Evolutionary conservation across 2,888 invertebrate genomes (phyloP), one percentile per base, ranked within the genome.

Genomic region (Diarsia mendica): DNA sequence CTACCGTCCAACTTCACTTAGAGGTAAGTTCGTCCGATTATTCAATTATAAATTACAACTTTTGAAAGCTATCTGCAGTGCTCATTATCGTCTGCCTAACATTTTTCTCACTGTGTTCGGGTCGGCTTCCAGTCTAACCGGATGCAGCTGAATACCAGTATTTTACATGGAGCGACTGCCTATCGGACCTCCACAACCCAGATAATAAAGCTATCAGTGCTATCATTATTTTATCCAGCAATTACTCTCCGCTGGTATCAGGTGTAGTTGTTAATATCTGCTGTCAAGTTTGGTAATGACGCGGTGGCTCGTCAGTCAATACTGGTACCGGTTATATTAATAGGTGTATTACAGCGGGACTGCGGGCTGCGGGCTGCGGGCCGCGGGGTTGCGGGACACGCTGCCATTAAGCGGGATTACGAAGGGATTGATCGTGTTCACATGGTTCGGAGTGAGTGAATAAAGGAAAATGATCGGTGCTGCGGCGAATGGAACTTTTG

Each of bases 201-300:
- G 28, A 2, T 28, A 28, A 28, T 28, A 28, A 28, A 28, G 28
- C 28, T 28, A 28, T 28, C 28, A 28, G 28, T 28, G 28, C 28
- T 28, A 28, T 28, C 28, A 58, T 67, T 20, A 67, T 71, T 49
- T 33, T 2, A 39, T 55, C 33, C 33, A 55, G 49, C 49, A 60
- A 71, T 75, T 71, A 68, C 44, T 71, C 67, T 33, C 13, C 61
- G 23, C 33, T 23, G 11, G 60, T 55, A 28, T 61, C 70, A 60
- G 73, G 66, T 73, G 66, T 49, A 23, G 39, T 64, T 60, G 70
- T 68, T 71, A 65, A 76, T 80, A 58, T 51, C 69, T 23, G 61
- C 66, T 69, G 66, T 76, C 82, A 28, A 68, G 49, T 13, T 39
- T 33, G 65, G 46, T 72, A 68, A 76, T 72, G 71, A 66, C 20